These are phyloP conservation scores for Ariolimax columbianus DNA, from an alignment of 2,888 invertebrate species.

Conservation along the genomic window DNA sequence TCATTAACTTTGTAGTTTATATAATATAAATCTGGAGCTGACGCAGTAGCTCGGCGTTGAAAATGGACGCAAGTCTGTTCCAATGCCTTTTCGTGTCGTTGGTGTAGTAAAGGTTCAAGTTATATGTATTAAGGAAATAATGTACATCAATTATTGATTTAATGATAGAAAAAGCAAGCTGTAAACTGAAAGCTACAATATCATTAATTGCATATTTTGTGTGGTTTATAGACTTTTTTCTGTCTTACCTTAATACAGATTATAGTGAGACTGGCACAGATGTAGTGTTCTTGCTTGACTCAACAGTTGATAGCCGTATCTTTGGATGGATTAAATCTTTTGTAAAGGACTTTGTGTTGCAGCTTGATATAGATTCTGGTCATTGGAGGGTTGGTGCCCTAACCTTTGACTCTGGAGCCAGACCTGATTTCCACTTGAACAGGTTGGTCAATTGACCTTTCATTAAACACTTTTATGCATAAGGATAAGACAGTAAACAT, in stretches of 20 bases:
- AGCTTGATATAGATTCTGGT: slow-evolving; percentile 60
- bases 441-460: slow-evolving; percentile 21
- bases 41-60: too few relatives aligned
- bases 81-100: too few relatives aligned
- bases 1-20: too few relatives aligned
- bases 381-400: slow-evolving; percentile 63
- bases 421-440: slow-evolving; percentile 61
- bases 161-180: too few relatives aligned
- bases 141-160: too few relatives aligned
- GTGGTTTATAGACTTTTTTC: neutral
- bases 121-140: too few relatives aligned
- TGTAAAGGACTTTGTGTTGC: slow-evolving; percentile 53
- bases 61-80: too few relatives aligned
- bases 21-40: too few relatives aligned
- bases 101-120: neutral
- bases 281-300: slow-evolving; percentile 65
- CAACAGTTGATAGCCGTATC: slow-evolving; percentile 59
- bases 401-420: slow-evolving; percentile 58
- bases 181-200: too few relatives aligned
- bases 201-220: neutral
- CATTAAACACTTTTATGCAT: too few relatives aligned
- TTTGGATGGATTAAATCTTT: slow-evolving; percentile 58
- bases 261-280: slow-evolving; percentile 58
- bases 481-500: too few relatives aligned
- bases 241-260: slow-evolving; percentile 30